Conservation (phyloP, 2,797 vertebrate species). For the Calcarius lapponicus region DNA sequence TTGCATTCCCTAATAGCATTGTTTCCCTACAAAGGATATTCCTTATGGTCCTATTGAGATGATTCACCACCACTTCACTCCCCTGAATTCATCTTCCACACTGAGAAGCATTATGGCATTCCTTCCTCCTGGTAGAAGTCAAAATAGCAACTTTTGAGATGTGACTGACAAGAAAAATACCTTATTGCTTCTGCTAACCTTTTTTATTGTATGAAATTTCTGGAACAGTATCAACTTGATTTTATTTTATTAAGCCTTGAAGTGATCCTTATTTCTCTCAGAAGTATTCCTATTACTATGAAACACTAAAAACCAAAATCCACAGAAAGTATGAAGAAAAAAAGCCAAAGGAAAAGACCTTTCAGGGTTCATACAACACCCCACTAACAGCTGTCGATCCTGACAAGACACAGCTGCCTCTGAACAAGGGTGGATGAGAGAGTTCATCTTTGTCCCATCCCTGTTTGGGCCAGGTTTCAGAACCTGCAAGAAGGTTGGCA, state of each 20-base stretch:
- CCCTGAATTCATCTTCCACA: neutral
- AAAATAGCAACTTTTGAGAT: neutral
- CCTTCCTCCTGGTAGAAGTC: neutral
- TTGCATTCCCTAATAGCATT: neutral
- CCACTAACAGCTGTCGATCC: neutral
- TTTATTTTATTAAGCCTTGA: neutral
- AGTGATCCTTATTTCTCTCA: neutral
- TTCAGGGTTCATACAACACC: neutral
- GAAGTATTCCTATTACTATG: neutral
- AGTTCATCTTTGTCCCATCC: neutral
- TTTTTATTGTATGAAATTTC: neutral
- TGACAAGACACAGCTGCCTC: neutral
- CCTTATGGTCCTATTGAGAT: neutral
- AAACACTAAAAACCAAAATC: neutral
- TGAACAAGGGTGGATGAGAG: accelerated
- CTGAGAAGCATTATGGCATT: neutral
- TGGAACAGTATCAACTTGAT: neutral
- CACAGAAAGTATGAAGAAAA: neutral
- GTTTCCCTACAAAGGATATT: neutral
- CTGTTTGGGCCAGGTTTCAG: neutral
- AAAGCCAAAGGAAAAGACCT: neutral
- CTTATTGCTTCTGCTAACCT: neutral
- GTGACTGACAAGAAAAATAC: slow-evolving; percentile 1
- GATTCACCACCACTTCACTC: neutral
- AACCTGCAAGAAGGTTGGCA: neutral